A percentile compares a stretch with the other conserved stretches of the same genome.
Conservation (phyloP, 1,140 invertebrate species). For the Dinothrombium tinctorium region DNA sequence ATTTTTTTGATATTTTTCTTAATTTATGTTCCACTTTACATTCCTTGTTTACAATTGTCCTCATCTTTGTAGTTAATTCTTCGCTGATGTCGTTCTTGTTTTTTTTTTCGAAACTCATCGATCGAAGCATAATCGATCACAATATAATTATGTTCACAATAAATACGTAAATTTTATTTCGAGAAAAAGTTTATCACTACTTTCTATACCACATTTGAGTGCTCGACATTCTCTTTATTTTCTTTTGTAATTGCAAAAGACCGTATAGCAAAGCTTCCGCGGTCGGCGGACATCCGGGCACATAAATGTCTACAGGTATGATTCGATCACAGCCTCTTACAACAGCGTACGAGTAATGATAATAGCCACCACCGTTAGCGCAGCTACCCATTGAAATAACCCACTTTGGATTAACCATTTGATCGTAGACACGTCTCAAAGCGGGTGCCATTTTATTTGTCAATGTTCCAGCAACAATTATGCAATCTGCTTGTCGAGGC, state of each 20-base stretch:
- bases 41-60: no score
- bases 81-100: no score
- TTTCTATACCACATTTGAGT: no score
- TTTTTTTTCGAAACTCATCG: no score
- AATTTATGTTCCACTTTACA: no score
- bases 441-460: constrained; percentile 99
- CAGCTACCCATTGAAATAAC: constrained; percentile 98
- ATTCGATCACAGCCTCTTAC: constrained; percentile 91
- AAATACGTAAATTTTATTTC: no score
- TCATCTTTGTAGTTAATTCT: no score
- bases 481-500: constrained; percentile 79
- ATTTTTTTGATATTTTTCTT: no score
- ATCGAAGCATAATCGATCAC: no score
- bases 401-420: constrained; percentile 86
- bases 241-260: constrained; percentile 80
- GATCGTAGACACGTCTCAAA: constrained; percentile 44
- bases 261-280: constrained; percentile 91
- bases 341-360: constrained; percentile 95
- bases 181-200: no score
- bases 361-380: constrained; percentile 93
- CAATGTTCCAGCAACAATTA: constrained; percentile 92
- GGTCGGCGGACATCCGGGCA: constrained; percentile 88
- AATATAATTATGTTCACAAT: no score
- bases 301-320: constrained; percentile 95
- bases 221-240: constrained; percentile 79